Evolutionary conservation across 2,797 vertebrate genomes (phyloP).

Genomic region (Poecilia picta): DNA sequence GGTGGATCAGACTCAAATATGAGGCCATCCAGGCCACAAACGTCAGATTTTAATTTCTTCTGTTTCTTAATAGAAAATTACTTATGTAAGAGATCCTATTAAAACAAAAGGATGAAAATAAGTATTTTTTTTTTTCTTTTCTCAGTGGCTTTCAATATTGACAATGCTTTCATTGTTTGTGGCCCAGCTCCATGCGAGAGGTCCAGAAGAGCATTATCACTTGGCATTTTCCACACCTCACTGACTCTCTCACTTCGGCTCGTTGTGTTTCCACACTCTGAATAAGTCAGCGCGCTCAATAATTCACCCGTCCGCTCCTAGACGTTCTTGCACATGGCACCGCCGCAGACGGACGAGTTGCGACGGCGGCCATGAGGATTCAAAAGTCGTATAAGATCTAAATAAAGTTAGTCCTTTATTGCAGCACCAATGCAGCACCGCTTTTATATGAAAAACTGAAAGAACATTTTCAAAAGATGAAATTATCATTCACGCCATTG

Average conservation of each 20-base stretch:
- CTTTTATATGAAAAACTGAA: not conserved
- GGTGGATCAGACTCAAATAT: slow-evolving; percentile 61
- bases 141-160: slow-evolving; percentile 28
- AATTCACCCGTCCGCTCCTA: slow-evolving; percentile 64
- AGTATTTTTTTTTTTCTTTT: not conserved
- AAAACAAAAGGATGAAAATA: not conserved
- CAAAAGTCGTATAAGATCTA: slow-evolving; percentile 1
- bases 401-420: not conserved
- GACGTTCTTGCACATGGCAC: slow-evolving; percentile 28
- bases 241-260: slow-evolving; percentile 32
- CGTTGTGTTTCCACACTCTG: slow-evolving; percentile 56
- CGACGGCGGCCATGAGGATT: slow-evolving; percentile 35
- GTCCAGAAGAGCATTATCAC: slow-evolving; percentile 55
- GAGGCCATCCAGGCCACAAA: slow-evolving; percentile 34
- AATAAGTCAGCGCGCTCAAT: slow-evolving; percentile 71
- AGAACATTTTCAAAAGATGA: no score
- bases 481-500: not conserved
- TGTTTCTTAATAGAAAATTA: not conserved
- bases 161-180: slow-evolving; percentile 47
- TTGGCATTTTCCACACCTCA: slow-evolving; percentile 48
- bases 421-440: not conserved
- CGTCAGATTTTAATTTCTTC: not conserved
- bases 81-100: not conserved
- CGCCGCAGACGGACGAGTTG: slow-evolving; percentile 31
- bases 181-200: slow-evolving; percentile 28